Conservation (phyloP, 2,797 vertebrate genomes). For the Molossus molossus region DNA sequence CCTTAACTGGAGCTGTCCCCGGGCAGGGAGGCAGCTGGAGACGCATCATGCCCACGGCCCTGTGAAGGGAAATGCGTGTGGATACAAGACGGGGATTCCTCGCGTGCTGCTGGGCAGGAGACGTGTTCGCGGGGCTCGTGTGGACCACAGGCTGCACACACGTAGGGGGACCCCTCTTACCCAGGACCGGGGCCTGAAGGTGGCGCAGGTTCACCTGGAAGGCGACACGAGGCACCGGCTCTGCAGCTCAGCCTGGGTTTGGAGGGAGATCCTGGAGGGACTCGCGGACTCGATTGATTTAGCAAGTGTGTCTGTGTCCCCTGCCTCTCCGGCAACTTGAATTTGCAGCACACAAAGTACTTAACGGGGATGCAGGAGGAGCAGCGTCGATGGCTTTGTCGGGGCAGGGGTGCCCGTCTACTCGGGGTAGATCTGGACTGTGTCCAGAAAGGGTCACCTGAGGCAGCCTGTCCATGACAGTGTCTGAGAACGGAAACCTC, state of each 20-base stretch:
- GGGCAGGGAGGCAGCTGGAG: neutral
- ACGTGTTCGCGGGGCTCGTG: neutral
- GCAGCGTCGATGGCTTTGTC: neutral
- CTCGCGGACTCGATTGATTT: neutral
- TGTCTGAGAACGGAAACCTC: neutral
- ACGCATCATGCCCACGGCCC: neutral
- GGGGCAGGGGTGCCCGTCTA: rapidly evolving
- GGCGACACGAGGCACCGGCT: rapidly evolving
- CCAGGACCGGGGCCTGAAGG: neutral
- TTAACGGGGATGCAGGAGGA: rapidly evolving
- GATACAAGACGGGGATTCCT: neutral
- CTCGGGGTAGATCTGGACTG: neutral
- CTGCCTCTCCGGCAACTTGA: neutral
- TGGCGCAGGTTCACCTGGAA: rapidly evolving
- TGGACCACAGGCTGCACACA: neutral
- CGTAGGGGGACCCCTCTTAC: neutral
- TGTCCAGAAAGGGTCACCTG: neutral
- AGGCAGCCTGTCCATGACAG: neutral
- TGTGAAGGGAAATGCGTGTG: constrained; percentile 21
- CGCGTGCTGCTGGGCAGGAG: neutral
- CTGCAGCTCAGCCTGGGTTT: neutral
- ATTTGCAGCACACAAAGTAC: neutral
- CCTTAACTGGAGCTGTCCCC: neutral
- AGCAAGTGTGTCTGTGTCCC: neutral
- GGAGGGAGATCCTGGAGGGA: neutral